Evolutionary conservation across 2,113 vertebrate species (phyloP), one percentile per base, ranked within the genome.

Genomic region (Pachyramphus minor): DNA sequence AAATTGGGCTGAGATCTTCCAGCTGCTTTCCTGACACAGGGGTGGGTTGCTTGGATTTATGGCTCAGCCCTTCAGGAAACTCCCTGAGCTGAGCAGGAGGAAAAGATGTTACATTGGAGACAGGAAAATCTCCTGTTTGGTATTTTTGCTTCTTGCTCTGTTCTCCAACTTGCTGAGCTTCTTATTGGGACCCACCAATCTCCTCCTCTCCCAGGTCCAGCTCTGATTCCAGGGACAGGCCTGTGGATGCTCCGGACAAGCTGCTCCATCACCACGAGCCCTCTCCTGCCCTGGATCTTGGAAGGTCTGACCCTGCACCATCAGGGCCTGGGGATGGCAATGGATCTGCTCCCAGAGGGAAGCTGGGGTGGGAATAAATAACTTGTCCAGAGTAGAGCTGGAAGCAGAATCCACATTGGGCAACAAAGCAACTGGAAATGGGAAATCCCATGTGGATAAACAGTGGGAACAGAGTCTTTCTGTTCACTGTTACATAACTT

Each of bases 191-290:
- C 30, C 72, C 47, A 10, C 0, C 0, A 12, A 11, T 8, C 16
- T 50, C 41, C 9, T 44, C 63, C 13, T 90, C 21, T n/a, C 23
- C 30, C 90, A 87, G 74, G 56, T 9, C 60, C 41, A 10, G n/a
- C 69, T 41, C 79, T 20, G 66, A 22, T 4, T 58, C 56, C 74
- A 50, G 64, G 68, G 76, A 87, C 41, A 17, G 42, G 8, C 2
- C 73, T 24, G 53, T 2, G 20, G 94, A 39, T 31, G 67, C 84
- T 24, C 10, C 14, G 0, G 44, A 47, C 7, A 12, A 84, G 85
- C 83, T 49, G 22, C 55, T 23, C 47, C 33, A 0, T 13, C 64
- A 6, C 1, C 5, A 77, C 0, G 14, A 91, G 56, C 18, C 62
- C 27, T 52, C 77, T 21, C 31, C 3, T 17, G 41, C 2, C 52